phyloP scores from a whole-genome alignment of 2,888 invertebrate genomes.

The Pseudococcus jackbeardsleyi region DNA sequence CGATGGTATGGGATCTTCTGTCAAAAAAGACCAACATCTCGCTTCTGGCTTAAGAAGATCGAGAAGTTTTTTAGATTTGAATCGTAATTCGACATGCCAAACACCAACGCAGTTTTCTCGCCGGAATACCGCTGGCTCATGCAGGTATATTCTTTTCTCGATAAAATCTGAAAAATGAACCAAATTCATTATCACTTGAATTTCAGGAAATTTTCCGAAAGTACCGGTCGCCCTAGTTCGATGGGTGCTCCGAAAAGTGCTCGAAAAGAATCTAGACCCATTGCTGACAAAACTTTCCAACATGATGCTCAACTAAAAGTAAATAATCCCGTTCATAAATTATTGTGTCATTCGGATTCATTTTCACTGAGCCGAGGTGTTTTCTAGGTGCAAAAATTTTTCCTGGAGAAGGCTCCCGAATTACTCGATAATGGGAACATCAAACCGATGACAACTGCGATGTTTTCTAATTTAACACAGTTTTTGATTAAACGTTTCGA shows the following conservation, averaged over 20 bases:
- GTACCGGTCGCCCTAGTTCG: slow-evolving; percentile 64
- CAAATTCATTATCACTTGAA: background rate
- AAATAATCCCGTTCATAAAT: slow-evolving; percentile 26
- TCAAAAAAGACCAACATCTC: slow-evolving; percentile 45
- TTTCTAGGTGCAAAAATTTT: slow-evolving; percentile 56
- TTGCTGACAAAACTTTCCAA: slow-evolving; percentile 66
- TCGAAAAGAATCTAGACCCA: slow-evolving; percentile 66
- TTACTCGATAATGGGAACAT: slow-evolving; percentile 65
- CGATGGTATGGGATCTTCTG: background rate
- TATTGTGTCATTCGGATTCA: background rate
- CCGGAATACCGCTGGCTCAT: background rate
- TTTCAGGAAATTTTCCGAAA: slow-evolving; percentile 57
- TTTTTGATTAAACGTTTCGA: slow-evolving; percentile 65
- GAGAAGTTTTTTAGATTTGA: slow-evolving; percentile 51
- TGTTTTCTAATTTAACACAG: slow-evolving; percentile 66
- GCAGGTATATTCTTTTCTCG: slow-evolving; percentile 11
- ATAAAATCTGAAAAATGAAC: background rate
- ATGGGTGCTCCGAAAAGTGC: slow-evolving; percentile 65
- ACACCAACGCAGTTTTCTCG: slow-evolving; percentile 52
- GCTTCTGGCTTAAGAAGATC: slow-evolving; percentile 44
- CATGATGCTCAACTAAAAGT: slow-evolving; percentile 64
- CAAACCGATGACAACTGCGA: slow-evolving; percentile 66
- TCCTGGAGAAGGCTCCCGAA: background rate
- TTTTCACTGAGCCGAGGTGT: background rate
- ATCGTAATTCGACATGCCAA: slow-evolving; percentile 48